phyloP scores from a whole-genome alignment of 2,797 vertebrate species.

The Pygocentrus nattereri region DNA sequence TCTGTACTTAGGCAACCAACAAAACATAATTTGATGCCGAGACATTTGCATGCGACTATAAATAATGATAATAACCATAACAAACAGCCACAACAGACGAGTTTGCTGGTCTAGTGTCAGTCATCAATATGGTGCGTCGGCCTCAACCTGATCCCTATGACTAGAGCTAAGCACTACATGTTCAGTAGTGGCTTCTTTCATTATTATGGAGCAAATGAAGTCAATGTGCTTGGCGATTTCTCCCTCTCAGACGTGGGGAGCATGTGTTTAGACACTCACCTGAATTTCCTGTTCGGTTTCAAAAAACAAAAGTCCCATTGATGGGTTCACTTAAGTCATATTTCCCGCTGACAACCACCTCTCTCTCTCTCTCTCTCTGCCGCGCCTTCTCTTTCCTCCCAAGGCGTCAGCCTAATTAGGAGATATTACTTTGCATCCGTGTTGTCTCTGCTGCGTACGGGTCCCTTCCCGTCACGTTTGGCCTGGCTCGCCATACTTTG shows the following conservation, averaged over 20 bases:
- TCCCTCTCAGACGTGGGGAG: not conserved
- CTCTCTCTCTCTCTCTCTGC: not conserved
- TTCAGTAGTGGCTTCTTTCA: not conserved
- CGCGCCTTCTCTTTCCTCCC: no score
- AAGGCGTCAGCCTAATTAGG: not conserved
- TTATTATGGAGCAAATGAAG: not conserved
- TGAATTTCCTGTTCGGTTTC: conserved; percentile 15
- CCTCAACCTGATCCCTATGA: no score
- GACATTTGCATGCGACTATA: no score
- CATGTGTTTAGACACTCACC: conserved; percentile 15
- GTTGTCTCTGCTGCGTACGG: not conserved
- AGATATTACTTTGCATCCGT: not conserved
- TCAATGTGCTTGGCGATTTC: not conserved
- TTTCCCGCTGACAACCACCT: not conserved
- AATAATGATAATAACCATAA: no score
- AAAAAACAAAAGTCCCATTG: not conserved
- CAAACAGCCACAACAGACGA: no score
- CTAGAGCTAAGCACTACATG: no score
- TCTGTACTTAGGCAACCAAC: no score
- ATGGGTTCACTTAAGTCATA: not conserved
- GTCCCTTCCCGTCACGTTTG: conserved; percentile 3
- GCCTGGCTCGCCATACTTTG: conserved; percentile 23
- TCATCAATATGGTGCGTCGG: no score
- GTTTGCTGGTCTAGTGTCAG: no score
- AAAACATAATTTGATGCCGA: no score